Evolutionary conservation across 2,888 invertebrate genomes (phyloP).

Genomic region (Cephonodes hylas): DNA sequence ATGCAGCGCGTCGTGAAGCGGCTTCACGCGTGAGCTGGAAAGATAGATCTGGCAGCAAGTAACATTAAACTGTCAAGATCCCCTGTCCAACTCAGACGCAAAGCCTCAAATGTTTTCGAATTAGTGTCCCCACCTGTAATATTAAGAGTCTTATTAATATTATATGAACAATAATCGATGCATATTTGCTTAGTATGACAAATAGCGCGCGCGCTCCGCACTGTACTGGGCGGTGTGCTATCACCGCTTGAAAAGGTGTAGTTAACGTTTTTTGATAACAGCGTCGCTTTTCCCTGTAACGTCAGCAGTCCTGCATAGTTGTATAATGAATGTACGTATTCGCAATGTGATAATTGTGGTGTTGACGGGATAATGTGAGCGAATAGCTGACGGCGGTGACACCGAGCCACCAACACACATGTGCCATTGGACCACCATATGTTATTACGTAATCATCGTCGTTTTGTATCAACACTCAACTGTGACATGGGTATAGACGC

Average conservation of each 20-base stretch:
- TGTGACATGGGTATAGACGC: slow-evolving; percentile 39
- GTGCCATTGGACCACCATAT: slow-evolving; percentile 66
- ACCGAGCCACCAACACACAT: slow-evolving; percentile 51
- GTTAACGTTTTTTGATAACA: slow-evolving; percentile 77
- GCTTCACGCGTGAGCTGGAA: slow-evolving; percentile 80
- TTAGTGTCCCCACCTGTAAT: slow-evolving; percentile 44
- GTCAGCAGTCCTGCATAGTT: slow-evolving; percentile 61
- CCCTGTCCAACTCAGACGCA: slow-evolving; percentile 81
- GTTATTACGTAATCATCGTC: slow-evolving; percentile 68
- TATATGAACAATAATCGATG: slow-evolving; percentile 25
- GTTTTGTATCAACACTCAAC: slow-evolving; percentile 44
- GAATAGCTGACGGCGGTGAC: slow-evolving; percentile 20
- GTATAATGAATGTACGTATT: slow-evolving; percentile 49
- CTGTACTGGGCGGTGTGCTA: slow-evolving; percentile 60
- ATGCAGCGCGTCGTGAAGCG: slow-evolving; percentile 31
- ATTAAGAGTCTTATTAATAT: slow-evolving; percentile 34
- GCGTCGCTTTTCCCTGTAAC: slow-evolving; percentile 72
- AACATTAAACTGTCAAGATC: slow-evolving; percentile 77
- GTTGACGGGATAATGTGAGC: slow-evolving; percentile 48
- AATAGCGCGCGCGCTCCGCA: slow-evolving; percentile 58
- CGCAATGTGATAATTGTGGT: slow-evolving; percentile 39
- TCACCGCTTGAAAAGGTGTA: slow-evolving; percentile 76
- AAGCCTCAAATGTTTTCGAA: slow-evolving; percentile 41
- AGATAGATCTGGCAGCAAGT: slow-evolving; percentile 81
- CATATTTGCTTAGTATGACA: slow-evolving; percentile 61